Percentiles rank a stretch among this genome's conserved stretches.
Conservation (phyloP, 2,113 vertebrate genomes). For the Engystomops pustulosus region DNA sequence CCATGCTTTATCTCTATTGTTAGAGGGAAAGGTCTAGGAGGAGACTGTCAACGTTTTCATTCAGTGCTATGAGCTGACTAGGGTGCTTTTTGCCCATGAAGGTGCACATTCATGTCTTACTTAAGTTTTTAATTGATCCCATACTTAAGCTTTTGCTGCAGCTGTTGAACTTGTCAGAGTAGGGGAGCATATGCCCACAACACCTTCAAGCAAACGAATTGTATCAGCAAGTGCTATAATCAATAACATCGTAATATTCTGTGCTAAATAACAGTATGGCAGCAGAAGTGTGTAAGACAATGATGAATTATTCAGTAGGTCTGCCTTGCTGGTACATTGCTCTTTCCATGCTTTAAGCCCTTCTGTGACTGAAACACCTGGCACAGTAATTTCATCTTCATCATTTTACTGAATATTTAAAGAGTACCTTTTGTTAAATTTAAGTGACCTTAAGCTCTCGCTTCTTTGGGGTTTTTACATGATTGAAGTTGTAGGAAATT, state of each 20-base stretch:
- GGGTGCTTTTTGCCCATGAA: conserved; percentile 50
- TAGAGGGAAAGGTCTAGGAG: conserved; percentile 47
- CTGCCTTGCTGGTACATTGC: conserved; percentile 65
- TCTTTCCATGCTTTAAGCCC: conserved; percentile 66
- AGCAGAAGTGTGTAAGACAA: conserved; percentile 66
- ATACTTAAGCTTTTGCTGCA: conserved; percentile 60
- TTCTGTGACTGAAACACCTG: conserved; percentile 69
- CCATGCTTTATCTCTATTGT: neutral
- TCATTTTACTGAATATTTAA: conserved; percentile 63
- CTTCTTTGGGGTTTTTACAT: conserved; percentile 30
- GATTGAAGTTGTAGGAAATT: conserved; percentile 41
- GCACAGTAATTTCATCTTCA: conserved; percentile 64
- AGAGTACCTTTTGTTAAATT: conserved; percentile 60
- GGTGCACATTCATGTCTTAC: conserved; percentile 40
- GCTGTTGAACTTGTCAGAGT: conserved; percentile 60
- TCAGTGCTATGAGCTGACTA: neutral
- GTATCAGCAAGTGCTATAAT: conserved; percentile 74
- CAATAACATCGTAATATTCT: conserved; percentile 78
- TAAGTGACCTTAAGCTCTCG: conserved; percentile 61
- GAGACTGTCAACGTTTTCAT: neutral
- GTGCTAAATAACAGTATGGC: conserved; percentile 74
- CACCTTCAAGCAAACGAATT: conserved; percentile 75
- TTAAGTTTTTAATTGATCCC: conserved; percentile 66
- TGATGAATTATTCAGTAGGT: conserved; percentile 76
- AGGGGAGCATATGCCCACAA: conserved; percentile 66